Evolutionary conservation across 2,113 vertebrate genomes (phyloP), one percentile per base, ranked within the genome.

Genomic region (Epinephelus cyanopodus): DNA sequence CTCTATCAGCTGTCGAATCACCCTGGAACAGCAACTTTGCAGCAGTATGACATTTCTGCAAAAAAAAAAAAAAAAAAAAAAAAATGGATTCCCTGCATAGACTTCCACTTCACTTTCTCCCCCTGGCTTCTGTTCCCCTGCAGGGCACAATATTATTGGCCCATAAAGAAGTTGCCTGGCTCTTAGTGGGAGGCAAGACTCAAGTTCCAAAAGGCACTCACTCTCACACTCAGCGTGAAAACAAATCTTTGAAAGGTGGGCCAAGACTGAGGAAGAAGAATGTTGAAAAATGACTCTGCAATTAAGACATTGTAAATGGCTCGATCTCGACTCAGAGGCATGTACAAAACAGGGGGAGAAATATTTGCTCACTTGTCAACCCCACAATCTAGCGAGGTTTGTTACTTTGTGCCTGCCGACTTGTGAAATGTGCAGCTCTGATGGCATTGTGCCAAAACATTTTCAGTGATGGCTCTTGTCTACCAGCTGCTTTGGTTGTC

Each of bases 81-180:
- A 75, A 83, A 73, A 48, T 13, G 39, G 50, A 79, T 50, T 62
- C 56, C 37, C 77, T 50, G 69, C 37, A 48, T 66, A 73, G 81
- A 64, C 50, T 77, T 89, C 77, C 27, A 53, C 75, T 79, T 86
- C 45, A 78, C 68, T 66, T 65, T 81, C 73, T 45, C 6, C 67
- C 69, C 66, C 72, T 50, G 63, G 61, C 81, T 85, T 73, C 80
- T 67, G 68, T 88, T 82, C 70, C 72, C 91, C 91, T 53, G 87
- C 72, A 90, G 86, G 84, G 84, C 77, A 85, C 65, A 48, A 39
- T 68, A 52, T 91, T 92, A 93, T 88, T 81, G 79, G 84, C 67
- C 72, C 64, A 90, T 85, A 85, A 93, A 93, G 66, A 83, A 75
- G 74, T 58, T 52, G 56, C 57, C 39, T 14, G 10, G 70, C 57